Evolutionary conservation across 2,113 vertebrate genomes (phyloP).

Genomic region (human (Homo sapiens)): DNA sequence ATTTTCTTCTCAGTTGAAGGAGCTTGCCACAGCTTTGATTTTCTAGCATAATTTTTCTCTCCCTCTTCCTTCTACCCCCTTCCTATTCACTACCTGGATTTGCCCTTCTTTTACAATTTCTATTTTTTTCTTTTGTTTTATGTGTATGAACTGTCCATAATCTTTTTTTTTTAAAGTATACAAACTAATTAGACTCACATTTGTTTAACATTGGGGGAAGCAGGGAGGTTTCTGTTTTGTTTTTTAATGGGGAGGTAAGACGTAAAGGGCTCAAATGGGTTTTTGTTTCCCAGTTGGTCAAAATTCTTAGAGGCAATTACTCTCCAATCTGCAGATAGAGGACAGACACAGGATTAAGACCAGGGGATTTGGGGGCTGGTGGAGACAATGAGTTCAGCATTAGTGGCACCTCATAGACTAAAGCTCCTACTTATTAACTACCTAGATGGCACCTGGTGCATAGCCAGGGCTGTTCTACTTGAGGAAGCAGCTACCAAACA

Average conservation of each 20-base stretch:
- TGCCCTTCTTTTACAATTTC: not conserved
- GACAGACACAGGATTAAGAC: not conserved
- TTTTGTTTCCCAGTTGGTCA: not conserved
- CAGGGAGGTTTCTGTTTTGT: not conserved
- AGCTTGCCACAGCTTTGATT: not conserved
- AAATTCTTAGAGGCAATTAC: not conserved
- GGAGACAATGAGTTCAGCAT: not conserved
- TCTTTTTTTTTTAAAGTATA: not conserved
- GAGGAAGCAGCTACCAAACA: not conserved
- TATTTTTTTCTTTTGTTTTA: not conserved
- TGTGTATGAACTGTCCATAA: not conserved
- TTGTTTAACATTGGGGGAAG: not conserved
- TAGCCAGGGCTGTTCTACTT: not conserved
- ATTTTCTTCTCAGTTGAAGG: conserved; percentile 34
- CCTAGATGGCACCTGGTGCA: not conserved
- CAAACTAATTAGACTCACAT: not conserved
- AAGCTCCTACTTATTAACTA: not conserved
- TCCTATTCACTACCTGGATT: not conserved
- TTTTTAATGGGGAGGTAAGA: not conserved
- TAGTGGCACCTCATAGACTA: not conserved
- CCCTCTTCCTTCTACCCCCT: not conserved
- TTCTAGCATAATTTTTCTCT: not conserved
- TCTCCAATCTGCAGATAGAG: not conserved
- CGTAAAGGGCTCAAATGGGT: not conserved
- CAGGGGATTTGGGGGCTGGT: not conserved